Evolutionary conservation across 1,140 invertebrate species (phyloP), one percentile per base, ranked within the genome.

Genomic region (Aethina tumida): DNA sequence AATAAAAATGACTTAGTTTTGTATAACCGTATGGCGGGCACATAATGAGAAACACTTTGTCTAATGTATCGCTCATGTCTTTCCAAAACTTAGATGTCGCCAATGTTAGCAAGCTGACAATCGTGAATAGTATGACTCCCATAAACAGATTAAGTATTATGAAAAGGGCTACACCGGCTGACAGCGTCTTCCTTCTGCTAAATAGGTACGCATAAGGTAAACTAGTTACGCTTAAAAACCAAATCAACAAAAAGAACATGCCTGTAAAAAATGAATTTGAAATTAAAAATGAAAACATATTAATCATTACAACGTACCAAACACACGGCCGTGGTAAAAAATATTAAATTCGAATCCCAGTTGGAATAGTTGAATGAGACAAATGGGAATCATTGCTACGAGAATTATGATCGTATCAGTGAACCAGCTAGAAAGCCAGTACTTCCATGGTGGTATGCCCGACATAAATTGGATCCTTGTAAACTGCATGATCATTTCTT

Each of bases 401-500:
- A 35, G 16, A 10, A 41, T 57, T 6, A 55, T 26, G 2, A 52
- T 1, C 5, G 50, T 56, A 53, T 79, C 75, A 66, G 71, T 75
- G 2, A 68, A 28, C 38, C 70, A 70, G 10, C 63, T 69, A 2
- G 67, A 60, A 2, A 67, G 15, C 77, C 77, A 81, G 56, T 73
- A 81, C 0, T 60, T 56, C 2, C 64, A 33, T n/a, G 69, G 56
- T 29, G 62, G 50, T 4, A 75, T 67, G 9, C 78, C 77, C 43
- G 73, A 70, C 47, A 81, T 74, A 58, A 75, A 68, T 58, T 79
- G 75, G 10, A 81, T 53, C 47, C 79, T 73, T 49, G 76, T 76
- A 8, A 73, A 69, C 53, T 69, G 68, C 28, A 67, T 56, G n/a
- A 52, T 39, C 20, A 55, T 27, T 49, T 68, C 66, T 25, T 52